A percentile compares a stretch with the other conserved stretches of the same genome.
These are phyloP conservation scores for Dolichallabes microphthalmus DNA, from an alignment of 2,113 vertebrate genomes.

Conservation along the genomic window DNA sequence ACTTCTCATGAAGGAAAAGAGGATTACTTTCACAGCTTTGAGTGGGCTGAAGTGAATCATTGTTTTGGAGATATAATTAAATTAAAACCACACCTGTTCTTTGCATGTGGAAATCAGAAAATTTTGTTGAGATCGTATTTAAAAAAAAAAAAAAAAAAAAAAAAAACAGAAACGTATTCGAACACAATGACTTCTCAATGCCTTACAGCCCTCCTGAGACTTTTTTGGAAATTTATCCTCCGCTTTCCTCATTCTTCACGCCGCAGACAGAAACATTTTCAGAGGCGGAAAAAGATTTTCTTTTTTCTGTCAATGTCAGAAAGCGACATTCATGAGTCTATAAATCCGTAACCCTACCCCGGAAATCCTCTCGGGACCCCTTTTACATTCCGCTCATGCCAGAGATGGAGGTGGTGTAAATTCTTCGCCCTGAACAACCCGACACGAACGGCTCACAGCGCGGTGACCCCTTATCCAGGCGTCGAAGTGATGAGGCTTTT, in stretches of 20 bases:
- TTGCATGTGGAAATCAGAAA: slow-evolving; percentile 3
- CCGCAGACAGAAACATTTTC: neutral
- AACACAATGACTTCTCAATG: slow-evolving; percentile 25
- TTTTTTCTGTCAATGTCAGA: neutral
- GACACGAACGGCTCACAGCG: slow-evolving; percentile 12
- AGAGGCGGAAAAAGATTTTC: neutral
- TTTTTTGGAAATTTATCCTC: neutral
- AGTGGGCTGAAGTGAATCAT: slow-evolving; percentile 37
- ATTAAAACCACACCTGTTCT: slow-evolving; percentile 26
- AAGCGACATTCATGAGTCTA: neutral
- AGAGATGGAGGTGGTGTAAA: slow-evolving; percentile 20
- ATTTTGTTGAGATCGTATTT: neutral
- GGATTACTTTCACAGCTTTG: slow-evolving; percentile 20
- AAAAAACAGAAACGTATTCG: neutral
- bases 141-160: slow-evolving; percentile 35
- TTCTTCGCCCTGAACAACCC: slow-evolving; percentile 4
- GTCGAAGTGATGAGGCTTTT: neutral
- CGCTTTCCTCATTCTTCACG: neutral
- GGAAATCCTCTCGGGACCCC: neutral
- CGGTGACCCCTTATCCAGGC: slow-evolving; percentile 13
- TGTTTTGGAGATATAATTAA: slow-evolving; percentile 10
- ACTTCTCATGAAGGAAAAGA: slow-evolving; percentile 29
- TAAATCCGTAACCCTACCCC: slow-evolving; percentile 8
- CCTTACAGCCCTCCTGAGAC: neutral
- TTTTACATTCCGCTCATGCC: neutral